phyloP scores from a whole-genome alignment of 2,113 vertebrate genomes.

The Tragelaphus scriptus region DNA sequence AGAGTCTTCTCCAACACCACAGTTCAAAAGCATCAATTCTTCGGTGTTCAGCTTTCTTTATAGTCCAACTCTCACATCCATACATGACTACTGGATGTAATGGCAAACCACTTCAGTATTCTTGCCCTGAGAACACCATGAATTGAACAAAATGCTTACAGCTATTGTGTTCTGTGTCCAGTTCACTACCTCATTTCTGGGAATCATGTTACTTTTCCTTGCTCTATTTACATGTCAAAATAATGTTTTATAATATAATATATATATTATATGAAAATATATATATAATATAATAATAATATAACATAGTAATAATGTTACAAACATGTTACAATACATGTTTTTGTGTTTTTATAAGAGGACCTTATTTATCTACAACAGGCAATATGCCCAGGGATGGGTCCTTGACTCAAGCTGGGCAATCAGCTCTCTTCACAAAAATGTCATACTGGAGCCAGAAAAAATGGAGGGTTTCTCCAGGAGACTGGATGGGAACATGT shows the following conservation, averaged over 20 bases:
- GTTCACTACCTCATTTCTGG: not conserved
- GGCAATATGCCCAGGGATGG: not conserved
- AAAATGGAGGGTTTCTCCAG: not conserved
- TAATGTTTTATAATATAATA: not conserved
- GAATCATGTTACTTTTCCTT: not conserved
- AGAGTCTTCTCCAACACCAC: not conserved
- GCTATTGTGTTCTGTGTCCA: not conserved
- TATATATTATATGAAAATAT: not conserved
- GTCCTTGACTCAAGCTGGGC: not conserved
- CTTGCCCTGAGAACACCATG: not conserved
- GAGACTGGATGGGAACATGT: not conserved
- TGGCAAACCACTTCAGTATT: not conserved
- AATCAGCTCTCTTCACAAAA: not conserved
- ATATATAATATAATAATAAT: not conserved
- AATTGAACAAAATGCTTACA: not conserved
- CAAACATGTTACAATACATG: not conserved
- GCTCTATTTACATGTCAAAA: not conserved
- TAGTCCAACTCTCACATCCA: not conserved
- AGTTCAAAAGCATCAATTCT: not conserved
- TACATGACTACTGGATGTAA: not conserved
- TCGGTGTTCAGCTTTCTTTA: not conserved
- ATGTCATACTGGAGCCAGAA: not conserved
- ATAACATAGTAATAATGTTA: not conserved
- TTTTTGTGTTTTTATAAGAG: not conserved
- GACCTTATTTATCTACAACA: not conserved